Percentiles rank a stretch among this genome's conserved stretches.
phyloP scores from a whole-genome alignment of 2,797 vertebrate genomes.

The Poecile montanus region DNA sequence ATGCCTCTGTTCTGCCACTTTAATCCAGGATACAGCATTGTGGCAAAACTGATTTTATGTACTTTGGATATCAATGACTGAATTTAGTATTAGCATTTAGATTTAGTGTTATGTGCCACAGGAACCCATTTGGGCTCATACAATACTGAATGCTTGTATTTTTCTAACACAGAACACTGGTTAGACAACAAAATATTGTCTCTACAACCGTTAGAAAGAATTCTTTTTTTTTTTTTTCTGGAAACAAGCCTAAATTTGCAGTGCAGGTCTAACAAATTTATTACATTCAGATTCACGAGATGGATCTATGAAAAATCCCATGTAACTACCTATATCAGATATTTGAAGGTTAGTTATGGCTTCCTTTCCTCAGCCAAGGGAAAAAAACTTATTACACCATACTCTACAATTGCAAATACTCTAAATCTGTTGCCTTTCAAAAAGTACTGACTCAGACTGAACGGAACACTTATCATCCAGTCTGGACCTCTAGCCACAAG shows the following conservation, averaged over 20 bases:
- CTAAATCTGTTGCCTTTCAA: slow-evolving; percentile 6
- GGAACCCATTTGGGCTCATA: neutral
- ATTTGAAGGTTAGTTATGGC: neutral
- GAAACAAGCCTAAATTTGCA: neutral
- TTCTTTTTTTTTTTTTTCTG: neutral
- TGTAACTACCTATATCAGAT: neutral
- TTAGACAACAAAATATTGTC: neutral
- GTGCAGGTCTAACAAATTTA: neutral
- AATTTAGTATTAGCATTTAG: neutral
- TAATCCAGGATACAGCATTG: neutral
- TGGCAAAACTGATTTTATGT: neutral
- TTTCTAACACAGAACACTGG: neutral
- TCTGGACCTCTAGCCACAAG: neutral
- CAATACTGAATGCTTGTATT: neutral
- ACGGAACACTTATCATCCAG: neutral
- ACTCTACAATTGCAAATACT: neutral
- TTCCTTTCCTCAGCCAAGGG: neutral
- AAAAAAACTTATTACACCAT: neutral
- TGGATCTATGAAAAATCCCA: neutral
- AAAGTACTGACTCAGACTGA: neutral
- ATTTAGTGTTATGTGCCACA: neutral
- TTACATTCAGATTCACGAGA: neutral
- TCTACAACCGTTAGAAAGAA: neutral
- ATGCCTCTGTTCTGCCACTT: neutral
- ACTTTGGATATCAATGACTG: rapidly evolving